Conservation (phyloP, 2,113 vertebrate species). For the Hoplias malabaricus region DNA sequence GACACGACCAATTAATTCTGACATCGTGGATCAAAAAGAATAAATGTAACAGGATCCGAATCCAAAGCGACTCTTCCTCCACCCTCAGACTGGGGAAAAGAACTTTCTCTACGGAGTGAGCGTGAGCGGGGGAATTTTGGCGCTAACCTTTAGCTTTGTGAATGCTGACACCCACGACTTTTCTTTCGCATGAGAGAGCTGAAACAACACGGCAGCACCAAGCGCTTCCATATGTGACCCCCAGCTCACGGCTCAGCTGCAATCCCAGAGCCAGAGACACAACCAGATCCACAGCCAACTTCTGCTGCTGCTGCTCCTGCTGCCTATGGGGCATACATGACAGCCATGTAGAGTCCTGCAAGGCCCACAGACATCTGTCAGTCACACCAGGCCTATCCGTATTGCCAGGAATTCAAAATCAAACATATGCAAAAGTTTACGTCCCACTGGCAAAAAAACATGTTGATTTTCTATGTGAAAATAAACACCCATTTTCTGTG, state of each 20-base stretch:
- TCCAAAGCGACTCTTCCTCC: conserved; percentile 24
- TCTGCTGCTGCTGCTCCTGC: background rate
- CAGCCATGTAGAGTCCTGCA: background rate
- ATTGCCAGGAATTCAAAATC: background rate
- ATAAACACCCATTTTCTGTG: too few relatives aligned
- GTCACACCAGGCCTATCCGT: background rate
- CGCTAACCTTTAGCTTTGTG: conserved; percentile 54
- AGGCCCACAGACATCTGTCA: background rate
- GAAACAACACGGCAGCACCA: conserved; percentile 68
- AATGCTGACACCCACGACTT: conserved; percentile 56
- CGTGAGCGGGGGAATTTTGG: conserved; percentile 34
- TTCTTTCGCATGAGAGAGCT: conserved; percentile 62
- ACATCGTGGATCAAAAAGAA: conserved; percentile 56
- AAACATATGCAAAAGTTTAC: background rate
- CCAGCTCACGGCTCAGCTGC: conserved; percentile 35
- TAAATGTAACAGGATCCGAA: conserved; percentile 49
- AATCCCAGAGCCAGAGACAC: conserved; percentile 36
- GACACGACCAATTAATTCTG: conserved; percentile 53
- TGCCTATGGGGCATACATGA: conserved; percentile 2
- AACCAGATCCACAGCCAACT: background rate
- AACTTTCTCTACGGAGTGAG: conserved; percentile 34
- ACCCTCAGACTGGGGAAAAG: conserved; percentile 3
- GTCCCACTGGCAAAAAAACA: background rate
- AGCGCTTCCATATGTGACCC: conserved; percentile 75
- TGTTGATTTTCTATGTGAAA: too few relatives aligned